These are phyloP conservation scores for Agriopis aurantiaria DNA, from an alignment of 2,888 invertebrate genomes.

Conservation along the genomic window DNA sequence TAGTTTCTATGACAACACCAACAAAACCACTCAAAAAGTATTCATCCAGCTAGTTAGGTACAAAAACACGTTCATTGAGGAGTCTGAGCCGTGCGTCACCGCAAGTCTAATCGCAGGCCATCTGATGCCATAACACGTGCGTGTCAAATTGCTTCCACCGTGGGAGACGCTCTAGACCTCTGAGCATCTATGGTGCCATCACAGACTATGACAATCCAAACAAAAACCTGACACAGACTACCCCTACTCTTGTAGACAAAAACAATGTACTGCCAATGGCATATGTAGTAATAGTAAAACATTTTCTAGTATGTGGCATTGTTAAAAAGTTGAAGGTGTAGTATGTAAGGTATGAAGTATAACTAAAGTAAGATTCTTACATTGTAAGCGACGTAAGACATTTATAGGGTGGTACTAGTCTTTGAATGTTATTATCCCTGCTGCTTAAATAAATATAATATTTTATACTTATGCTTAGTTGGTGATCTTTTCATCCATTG, in stretches of 20 bases:
- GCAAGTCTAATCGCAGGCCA: constrained; percentile 66
- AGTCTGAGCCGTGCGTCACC: constrained; percentile 69
- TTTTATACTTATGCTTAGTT: constrained; percentile 19
- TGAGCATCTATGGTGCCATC: constrained; percentile 50
- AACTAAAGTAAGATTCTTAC: constrained; percentile 24
- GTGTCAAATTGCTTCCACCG: constrained; percentile 82
- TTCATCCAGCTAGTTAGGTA: constrained; percentile 67
- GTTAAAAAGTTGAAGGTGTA: constrained; percentile 11
- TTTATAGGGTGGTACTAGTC: constrained; percentile 32
- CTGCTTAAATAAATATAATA: constrained; percentile 20
- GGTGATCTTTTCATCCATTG: neutral
- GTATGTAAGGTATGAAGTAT: constrained; percentile 19
- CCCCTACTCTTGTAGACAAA: neutral
- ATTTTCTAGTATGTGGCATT: constrained; percentile 17
- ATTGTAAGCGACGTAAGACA: constrained; percentile 31
- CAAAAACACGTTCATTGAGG: constrained; percentile 81
- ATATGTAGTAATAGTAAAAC: neutral
- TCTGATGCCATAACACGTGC: constrained; percentile 84
- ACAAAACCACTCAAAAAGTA: constrained; percentile 18
- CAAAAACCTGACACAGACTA: constrained; percentile 17
- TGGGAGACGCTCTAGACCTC: constrained; percentile 73
- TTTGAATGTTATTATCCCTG: constrained; percentile 25
- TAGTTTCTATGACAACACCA: neutral
- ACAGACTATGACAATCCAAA: constrained; percentile 38
- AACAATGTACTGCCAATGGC: constrained; percentile 1